Percentiles rank a stretch among this genome's conserved stretches.
These are phyloP conservation scores for Caenorhabditis panamensis DNA, from an alignment of 2,888 invertebrate genomes.

Conservation along the genomic window DNA sequence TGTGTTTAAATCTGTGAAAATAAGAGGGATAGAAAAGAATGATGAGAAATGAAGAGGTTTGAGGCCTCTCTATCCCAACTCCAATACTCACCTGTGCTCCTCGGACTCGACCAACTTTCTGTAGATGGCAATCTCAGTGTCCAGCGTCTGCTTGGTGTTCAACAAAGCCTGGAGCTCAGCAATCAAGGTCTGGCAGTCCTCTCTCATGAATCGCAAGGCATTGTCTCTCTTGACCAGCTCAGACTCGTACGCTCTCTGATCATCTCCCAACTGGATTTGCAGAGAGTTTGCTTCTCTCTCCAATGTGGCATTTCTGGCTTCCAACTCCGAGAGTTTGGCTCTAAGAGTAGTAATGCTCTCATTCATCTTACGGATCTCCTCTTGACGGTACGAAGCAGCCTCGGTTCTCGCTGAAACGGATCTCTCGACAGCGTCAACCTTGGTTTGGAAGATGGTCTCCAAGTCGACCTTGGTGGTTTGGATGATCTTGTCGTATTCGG, in stretches of 20 bases:
- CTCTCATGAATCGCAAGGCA: constrained; percentile 80
- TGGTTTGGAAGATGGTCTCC: constrained; percentile 82
- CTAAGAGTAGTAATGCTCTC: constrained; percentile 52
- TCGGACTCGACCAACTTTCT: constrained; percentile 84
- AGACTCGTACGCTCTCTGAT: constrained; percentile 81
- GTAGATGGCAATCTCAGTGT: constrained; percentile 84
- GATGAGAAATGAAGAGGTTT: neutral
- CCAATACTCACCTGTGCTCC: constrained; percentile 83
- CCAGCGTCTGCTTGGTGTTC: constrained; percentile 83
- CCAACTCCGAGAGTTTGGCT: constrained; percentile 58
- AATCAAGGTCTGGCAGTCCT: constrained; percentile 82
- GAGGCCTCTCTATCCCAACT: neutral
- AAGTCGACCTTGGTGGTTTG: constrained; percentile 82
- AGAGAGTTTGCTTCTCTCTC: constrained; percentile 73
- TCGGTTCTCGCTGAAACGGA: constrained; percentile 83
- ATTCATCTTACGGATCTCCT: constrained; percentile 77
- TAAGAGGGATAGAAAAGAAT: neutral
- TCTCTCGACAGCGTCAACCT: constrained; percentile 79
- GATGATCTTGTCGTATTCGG: constrained; percentile 82
- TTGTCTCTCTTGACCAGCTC: constrained; percentile 81
- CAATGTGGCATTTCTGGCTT: constrained; percentile 53
- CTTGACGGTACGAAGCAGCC: constrained; percentile 82
- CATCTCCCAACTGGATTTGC: constrained; percentile 83
- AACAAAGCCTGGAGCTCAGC: constrained; percentile 81
- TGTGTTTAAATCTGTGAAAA: constrained; percentile 50